Evolutionary conservation across 2,797 vertebrate species (phyloP).

Genomic region (Oreonectes daqikongensis): DNA sequence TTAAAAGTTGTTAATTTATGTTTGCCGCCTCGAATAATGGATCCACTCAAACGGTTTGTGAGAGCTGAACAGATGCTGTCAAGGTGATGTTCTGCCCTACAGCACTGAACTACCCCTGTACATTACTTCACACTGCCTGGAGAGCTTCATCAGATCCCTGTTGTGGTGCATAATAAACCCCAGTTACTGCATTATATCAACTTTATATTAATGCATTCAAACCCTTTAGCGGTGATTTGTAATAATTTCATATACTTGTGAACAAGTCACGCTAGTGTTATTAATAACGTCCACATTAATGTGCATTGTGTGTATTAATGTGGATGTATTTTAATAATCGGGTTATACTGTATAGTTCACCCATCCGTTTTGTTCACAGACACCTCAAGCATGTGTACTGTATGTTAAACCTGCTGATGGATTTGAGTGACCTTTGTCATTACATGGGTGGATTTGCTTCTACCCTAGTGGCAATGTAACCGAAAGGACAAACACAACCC

Average conservation of each 20-base stretch:
- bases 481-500: slow-evolving; percentile 6
- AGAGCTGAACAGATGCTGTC: slow-evolving; percentile 21
- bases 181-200: slow-evolving; percentile 27
- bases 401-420: slow-evolving; percentile 35
- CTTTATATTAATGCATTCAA: slow-evolving; percentile 1
- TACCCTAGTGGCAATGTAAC: slow-evolving; percentile 40
- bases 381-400: slow-evolving; percentile 7
- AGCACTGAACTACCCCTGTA: slow-evolving; percentile 12
- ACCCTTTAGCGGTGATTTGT: slow-evolving; percentile 8
- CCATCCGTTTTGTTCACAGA: background rate
- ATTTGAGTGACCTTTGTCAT: slow-evolving; percentile 51
- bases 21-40: background rate
- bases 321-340: background rate
- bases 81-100: slow-evolving; percentile 30
- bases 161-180: slow-evolving; percentile 25
- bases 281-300: background rate
- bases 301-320: background rate
- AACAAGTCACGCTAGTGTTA: slow-evolving; percentile 7
- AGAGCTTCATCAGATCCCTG: slow-evolving; percentile 34
- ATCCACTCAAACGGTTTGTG: background rate
- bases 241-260: slow-evolving; percentile 18
- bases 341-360: background rate
- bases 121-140: slow-evolving; percentile 11
- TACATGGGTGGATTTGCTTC: slow-evolving; percentile 46
- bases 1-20: background rate